Base-by-base conservation (phyloP, 1,140 invertebrate genomes). In the Ganaspis sp. region DNA sequence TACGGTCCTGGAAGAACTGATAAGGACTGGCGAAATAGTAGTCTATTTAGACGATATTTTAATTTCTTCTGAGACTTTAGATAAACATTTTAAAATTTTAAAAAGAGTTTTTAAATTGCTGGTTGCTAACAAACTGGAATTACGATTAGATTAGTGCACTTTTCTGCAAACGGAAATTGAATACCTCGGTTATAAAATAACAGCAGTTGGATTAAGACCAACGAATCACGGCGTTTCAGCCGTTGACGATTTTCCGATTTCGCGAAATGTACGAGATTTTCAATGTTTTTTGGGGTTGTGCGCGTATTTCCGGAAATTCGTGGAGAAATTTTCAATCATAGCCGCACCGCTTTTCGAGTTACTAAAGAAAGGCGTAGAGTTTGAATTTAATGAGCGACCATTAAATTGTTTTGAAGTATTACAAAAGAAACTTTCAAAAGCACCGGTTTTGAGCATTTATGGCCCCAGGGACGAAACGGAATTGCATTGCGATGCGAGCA, bases 401-500 rank as follows among this genome's bases (percentile, higher is more conserved):
- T 34, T 34, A 34, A 6, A 6, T 34, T 34, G 2, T 6, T 34
- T 34, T 6, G 29, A 34, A 34, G 29, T 34, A 3, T 34, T 34
- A 42, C 78, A 73, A 75, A 19, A 69, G 54, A 78, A n/a, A 54
- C 74, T 80, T 4, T 26, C 11, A 5, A 29, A 70, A 69, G 34
- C 21, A 38, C 86, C 85, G 1, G 70, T 87, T 26, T 72, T 86
- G 38, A 76, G 70, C 21, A 72, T 82, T 54, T 87, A 82, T 15
- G 84, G 86, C 15, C 69, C 80, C 1, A 83, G 49, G 40, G 71
- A 54, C 29, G 29, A 34, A 34, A 34, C 29, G 6, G 29, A 34
- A 34, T 34, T 34, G 6, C 29, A 34, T 6, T 26, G 23, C n/a
- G 26, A 83, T 80, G 85, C 81, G 12, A 80, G 77, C 19, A 73